phyloP scores from a whole-genome alignment of 92 coral and sea anemone species.

The Metridium senile region DNA sequence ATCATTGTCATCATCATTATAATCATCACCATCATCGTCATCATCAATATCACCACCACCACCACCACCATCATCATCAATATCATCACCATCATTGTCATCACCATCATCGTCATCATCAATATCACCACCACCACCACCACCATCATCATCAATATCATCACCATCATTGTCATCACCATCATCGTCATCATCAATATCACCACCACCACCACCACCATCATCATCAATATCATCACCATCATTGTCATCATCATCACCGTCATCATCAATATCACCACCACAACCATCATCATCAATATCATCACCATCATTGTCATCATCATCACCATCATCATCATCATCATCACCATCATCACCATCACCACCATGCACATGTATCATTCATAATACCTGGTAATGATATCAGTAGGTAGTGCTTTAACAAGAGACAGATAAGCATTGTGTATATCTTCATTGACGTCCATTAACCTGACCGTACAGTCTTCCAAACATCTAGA shows the following conservation, averaged over 20 bases:
- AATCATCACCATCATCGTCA: neutral
- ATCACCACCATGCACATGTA: neutral
- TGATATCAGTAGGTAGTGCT: constrained; percentile 81
- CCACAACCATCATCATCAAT: neutral
- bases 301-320: neutral
- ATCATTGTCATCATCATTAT: neutral
- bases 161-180: neutral
- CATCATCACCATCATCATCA: constrained; percentile 1
- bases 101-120: neutral
- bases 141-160: neutral
- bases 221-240: neutral
- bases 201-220: neutral
- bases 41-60: neutral
- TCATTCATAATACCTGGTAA: constrained; percentile 64
- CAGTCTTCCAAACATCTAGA: constrained; percentile 86
- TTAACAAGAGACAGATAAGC: constrained; percentile 65
- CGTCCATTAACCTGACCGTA: constrained; percentile 79
- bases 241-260: neutral
- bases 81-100: neutral
- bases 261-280: neutral
- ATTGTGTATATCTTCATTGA: constrained; percentile 58
- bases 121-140: neutral
- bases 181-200: neutral
- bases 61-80: neutral
- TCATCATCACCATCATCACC: neutral